phyloP scores from a whole-genome alignment of 2,888 invertebrate genomes.

The Coelopa pilipes region DNA sequence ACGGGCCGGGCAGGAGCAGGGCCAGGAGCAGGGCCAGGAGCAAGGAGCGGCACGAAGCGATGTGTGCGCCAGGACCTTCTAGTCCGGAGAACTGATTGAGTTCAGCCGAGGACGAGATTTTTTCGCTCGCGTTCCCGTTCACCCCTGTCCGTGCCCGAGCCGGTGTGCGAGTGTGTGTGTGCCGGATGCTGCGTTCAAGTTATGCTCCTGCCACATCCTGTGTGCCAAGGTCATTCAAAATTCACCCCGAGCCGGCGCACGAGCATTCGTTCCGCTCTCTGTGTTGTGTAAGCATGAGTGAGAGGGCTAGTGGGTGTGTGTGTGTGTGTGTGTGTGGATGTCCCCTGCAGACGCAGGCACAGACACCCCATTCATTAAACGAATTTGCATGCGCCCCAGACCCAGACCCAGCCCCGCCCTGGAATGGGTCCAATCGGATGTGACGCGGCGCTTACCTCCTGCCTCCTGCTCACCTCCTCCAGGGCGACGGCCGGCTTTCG shows the following conservation, averaged over 20 bases:
- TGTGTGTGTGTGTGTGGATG: constrained; percentile 19
- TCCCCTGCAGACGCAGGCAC: constrained; percentile 21
- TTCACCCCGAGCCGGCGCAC: constrained; percentile 59
- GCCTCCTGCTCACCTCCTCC: not conserved
- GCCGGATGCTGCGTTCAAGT: constrained; percentile 57
- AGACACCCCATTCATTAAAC: constrained; percentile 34
- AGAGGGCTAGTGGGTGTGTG: constrained; percentile 1
- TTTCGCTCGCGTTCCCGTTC: constrained; percentile 1
- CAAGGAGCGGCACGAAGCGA: not conserved
- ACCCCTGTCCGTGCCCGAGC: not conserved
- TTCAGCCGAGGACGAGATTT: constrained; percentile 43
- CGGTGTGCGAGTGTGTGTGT: constrained; percentile 30
- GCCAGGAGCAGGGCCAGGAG: not conserved
- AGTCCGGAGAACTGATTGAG: constrained; percentile 55
- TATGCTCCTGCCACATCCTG: constrained; percentile 57
- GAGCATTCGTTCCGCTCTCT: constrained; percentile 18
- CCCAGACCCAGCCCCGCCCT: not conserved
- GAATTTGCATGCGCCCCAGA: not conserved
- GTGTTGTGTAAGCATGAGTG: constrained; percentile 21
- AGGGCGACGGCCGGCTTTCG: too few relatives aligned
- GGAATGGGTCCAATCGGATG: constrained; percentile 34
- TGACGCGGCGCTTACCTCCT: constrained; percentile 16
- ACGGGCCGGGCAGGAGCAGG: not conserved
- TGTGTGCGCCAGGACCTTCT: constrained; percentile 8
- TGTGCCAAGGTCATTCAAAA: constrained; percentile 67